Evolutionary conservation across 2,888 invertebrate genomes (phyloP), one percentile per base, ranked within the genome.

Genomic region (Malthinus seriepunctatus): DNA sequence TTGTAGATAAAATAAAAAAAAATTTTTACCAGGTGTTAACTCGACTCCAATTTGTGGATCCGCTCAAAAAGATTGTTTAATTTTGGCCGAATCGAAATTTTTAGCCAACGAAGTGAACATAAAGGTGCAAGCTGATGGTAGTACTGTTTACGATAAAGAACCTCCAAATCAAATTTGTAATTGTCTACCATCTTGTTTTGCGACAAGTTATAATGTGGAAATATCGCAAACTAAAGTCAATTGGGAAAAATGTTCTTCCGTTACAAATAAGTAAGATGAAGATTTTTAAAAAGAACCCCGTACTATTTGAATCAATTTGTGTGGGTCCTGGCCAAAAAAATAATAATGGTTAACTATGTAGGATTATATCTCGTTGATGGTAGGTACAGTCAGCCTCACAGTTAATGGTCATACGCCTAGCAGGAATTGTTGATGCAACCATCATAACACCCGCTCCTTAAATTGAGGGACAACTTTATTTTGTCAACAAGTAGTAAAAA

Each of bases 31-130:
- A 46, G 46, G 46, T n/a, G 14, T 32, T 32, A n/a, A 12, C 1
- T 46, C 33, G 8, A 46, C 46, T 10, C 46, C 46, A n/a, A 46
- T 46, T 31, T 46, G 46, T 10, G 46, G 46, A n/a, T 11, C 46
- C 10, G 15, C 32, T 3, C 32, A 33, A 6, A 46, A 32, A 46
- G 14, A 58, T 10, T 65, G 64, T 34, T 6, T 33, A 8, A 15
- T 32, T 7, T 32, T 32, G 9, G 46, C 46, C 2, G 32, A 46
- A 32, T 11, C 23, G 14, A 46, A 32, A 15, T 46, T 46, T 46
- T 46, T 46, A 31, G 32, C 46, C 11, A 46, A 46, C 46, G 46
- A 46, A 46, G 46, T 10, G 32, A 31, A 46, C 11, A 12, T 32
- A 12, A 46, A 46, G 31, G 10, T 46, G 10, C 15, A 46, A 8